Conservation (phyloP, 2,888 invertebrate genomes). For the Drosophila paracracens region DNA sequence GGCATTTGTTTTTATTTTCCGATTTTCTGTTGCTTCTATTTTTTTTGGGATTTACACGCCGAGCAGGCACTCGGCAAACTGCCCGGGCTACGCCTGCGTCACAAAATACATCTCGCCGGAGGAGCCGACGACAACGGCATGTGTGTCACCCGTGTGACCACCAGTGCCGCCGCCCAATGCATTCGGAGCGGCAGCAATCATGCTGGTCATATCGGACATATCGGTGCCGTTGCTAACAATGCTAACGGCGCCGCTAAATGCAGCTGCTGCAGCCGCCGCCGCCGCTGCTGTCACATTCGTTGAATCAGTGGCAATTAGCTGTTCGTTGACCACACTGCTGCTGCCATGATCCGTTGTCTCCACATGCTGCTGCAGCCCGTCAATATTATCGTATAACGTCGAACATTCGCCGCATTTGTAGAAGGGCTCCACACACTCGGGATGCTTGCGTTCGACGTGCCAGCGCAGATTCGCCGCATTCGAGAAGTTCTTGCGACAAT, state of each 20-base stretch:
- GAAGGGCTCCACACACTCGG: slow-evolving; percentile 79
- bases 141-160: slow-evolving; percentile 57
- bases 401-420: slow-evolving; percentile 87
- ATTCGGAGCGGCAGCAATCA: slow-evolving; percentile 61
- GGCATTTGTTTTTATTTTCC: not conserved
- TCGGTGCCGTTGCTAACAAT: slow-evolving; percentile 69
- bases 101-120: slow-evolving; percentile 81
- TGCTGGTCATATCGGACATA: slow-evolving; percentile 64
- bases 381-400: slow-evolving; percentile 87
- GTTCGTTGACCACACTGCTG: slow-evolving; percentile 29
- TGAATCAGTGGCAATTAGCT: slow-evolving; percentile 29
- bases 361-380: slow-evolving; percentile 86
- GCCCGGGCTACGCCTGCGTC: slow-evolving; percentile 81
- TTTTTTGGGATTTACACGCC: slow-evolving; percentile 57
- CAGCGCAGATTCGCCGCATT: slow-evolving; percentile 81
- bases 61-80: slow-evolving; percentile 73
- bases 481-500: slow-evolving; percentile 84
- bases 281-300: slow-evolving; percentile 5
- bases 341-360: slow-evolving; percentile 82
- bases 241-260: slow-evolving; percentile 71
- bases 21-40: not conserved
- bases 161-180: slow-evolving; percentile 30
- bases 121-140: slow-evolving; percentile 78
- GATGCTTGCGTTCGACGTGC: slow-evolving; percentile 84
- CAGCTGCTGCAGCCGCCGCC: slow-evolving; percentile 12